A percentile compares a stretch with the other conserved stretches of the same genome.
Evolutionary conservation across 2,797 vertebrate genomes (phyloP).

Genomic region (Avahi laniger): DNA sequence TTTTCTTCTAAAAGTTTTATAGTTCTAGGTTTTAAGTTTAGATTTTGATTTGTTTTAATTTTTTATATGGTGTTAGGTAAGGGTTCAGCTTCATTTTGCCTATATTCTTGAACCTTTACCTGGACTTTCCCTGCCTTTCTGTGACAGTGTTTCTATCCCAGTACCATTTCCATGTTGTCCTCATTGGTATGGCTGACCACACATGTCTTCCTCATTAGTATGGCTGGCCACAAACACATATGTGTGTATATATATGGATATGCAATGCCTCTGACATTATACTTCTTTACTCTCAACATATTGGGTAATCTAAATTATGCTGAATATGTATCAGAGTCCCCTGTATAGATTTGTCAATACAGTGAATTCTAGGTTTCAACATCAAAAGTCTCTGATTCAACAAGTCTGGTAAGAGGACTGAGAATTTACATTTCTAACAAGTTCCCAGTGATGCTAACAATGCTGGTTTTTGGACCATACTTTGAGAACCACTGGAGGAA

Average conservation of each 20-base stretch:
- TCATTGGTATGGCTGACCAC: neutral
- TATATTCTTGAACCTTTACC: neutral
- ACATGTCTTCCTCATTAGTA: neutral
- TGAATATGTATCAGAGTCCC: neutral
- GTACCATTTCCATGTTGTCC: neutral
- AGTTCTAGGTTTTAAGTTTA: neutral
- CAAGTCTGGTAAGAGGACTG: neutral
- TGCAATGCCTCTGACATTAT: neutral
- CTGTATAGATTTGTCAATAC: neutral
- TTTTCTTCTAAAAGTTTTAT: neutral
- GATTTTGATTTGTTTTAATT: neutral
- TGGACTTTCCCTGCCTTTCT: neutral
- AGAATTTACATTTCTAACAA: neutral
- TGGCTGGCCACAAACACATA: neutral
- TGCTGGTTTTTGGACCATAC: neutral
- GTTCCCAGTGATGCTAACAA: neutral
- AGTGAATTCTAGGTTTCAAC: neutral
- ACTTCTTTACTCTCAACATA: neutral
- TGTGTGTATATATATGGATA: neutral
- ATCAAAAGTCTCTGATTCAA: neutral
- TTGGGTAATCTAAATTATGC: neutral
- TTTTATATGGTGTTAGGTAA: neutral
- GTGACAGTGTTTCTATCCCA: neutral
- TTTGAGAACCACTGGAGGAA: neutral
- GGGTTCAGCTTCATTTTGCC: neutral